Conservation (phyloP, 2,888 invertebrate genomes). For the Prosapia bicincta region DNA sequence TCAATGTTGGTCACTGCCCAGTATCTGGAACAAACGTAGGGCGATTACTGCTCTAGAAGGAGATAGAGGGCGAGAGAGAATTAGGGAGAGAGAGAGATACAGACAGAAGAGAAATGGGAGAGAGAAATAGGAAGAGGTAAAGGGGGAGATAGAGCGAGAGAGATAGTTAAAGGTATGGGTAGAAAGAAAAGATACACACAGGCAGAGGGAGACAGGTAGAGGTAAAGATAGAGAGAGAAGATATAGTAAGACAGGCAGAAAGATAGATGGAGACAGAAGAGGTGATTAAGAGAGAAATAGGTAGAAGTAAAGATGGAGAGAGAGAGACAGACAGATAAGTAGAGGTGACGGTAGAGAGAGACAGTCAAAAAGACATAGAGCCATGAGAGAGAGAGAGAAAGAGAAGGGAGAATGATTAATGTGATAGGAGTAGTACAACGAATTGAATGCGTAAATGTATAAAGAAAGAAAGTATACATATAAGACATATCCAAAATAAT, state of each 20-base stretch:
- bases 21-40: conserved; percentile 59
- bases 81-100: conserved; percentile 16
- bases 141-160: not conserved
- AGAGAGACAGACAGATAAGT: conserved; percentile 43
- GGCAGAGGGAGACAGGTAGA: conserved; percentile 25
- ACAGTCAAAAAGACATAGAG: no score
- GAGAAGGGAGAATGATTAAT: not conserved
- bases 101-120: conserved; percentile 4
- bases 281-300: not conserved
- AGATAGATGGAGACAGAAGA: conserved; percentile 39
- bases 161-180: not conserved
- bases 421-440: no score
- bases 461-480: no score
- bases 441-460: no score
- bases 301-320: conserved; percentile 28
- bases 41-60: not conserved
- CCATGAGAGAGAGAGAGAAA: not conserved
- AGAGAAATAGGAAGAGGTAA: not conserved
- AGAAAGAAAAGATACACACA: conserved; percentile 17
- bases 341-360: conserved; percentile 37
- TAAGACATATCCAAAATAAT: no score
- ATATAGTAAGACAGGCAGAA: conserved; percentile 33
- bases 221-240: conserved; percentile 40
- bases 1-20: conserved; percentile 98
- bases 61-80: conserved; percentile 3